Evolutionary conservation across 2,797 vertebrate species (phyloP).

Genomic region (Tamandua tetradactyla): DNA sequence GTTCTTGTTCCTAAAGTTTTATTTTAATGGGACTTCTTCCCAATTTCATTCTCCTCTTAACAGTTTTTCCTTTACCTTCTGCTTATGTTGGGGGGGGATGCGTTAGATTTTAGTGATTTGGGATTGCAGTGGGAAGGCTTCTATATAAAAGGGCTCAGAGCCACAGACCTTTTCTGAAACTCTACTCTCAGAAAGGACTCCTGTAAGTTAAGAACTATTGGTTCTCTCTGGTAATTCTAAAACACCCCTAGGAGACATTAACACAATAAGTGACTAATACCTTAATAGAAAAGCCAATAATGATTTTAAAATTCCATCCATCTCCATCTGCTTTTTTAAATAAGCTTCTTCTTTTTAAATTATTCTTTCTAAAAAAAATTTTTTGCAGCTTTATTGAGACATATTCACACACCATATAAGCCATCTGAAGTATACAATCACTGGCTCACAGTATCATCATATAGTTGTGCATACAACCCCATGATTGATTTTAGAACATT

Average conservation of each 20-base stretch:
- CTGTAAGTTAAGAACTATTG: not conserved
- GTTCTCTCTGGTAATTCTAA: not conserved
- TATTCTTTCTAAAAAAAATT: too few species aligned
- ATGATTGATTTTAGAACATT: too few species aligned
- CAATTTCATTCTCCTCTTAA: not conserved
- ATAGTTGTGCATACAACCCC: too few species aligned
- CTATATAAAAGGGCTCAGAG: not conserved
- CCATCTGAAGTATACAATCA: too few species aligned
- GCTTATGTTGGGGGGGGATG: not conserved
- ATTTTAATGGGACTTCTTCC: not conserved
- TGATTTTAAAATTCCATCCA: constrained; percentile 14
- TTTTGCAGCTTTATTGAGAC: too few species aligned
- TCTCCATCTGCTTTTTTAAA: not conserved
- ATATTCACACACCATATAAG: too few species aligned
- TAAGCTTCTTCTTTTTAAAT: not conserved
- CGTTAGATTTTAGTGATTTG: not conserved
- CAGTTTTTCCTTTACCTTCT: not conserved
- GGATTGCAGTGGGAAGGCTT: not conserved
- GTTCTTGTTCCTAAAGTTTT: constrained; percentile 36
- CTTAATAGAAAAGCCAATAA: not conserved
- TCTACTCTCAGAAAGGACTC: not conserved
- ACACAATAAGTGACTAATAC: not conserved
- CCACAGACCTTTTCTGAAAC: not conserved
- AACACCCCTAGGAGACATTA: not conserved
- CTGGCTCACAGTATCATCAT: too few species aligned